Evolutionary conservation across 2,113 vertebrate genomes (phyloP).

Genomic region (Chloropsis hardwickii): DNA sequence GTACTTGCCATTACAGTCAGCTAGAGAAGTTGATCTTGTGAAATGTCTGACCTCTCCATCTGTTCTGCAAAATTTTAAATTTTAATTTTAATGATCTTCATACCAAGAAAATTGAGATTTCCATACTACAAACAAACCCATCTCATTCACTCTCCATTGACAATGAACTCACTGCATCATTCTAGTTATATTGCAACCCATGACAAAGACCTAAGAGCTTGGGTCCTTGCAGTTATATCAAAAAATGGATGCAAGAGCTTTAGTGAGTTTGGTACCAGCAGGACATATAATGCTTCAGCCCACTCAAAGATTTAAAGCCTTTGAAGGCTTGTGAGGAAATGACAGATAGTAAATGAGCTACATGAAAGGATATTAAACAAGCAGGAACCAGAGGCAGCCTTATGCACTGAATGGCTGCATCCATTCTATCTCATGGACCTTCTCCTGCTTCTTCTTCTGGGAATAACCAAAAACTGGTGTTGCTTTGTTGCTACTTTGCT

Average conservation of each 20-base stretch:
- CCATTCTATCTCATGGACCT: not conserved
- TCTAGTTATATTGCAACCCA: not conserved
- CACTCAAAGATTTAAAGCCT: not conserved
- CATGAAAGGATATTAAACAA: not conserved
- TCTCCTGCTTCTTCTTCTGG: not conserved
- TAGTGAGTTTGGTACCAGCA: not conserved
- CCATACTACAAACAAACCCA: not conserved
- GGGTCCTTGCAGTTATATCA: not conserved
- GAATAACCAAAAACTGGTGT: not conserved
- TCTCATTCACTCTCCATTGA: not conserved
- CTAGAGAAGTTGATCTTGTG: not conserved
- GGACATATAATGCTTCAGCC: not conserved
- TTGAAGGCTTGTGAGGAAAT: conserved; percentile 1
- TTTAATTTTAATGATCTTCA: not conserved
- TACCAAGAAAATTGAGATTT: not conserved
- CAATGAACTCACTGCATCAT: not conserved
- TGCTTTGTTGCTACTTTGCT: not conserved
- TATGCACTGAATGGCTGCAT: not conserved
- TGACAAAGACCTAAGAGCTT: not conserved
- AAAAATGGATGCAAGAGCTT: not conserved
- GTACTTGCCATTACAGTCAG: not conserved
- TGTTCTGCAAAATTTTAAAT: not conserved
- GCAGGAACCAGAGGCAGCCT: not conserved
- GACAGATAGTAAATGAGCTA: not conserved
- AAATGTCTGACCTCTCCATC: not conserved